Base-by-base conservation (phyloP, 2,797 vertebrate genomes). In the Setipinna tenuifilis region DNA sequence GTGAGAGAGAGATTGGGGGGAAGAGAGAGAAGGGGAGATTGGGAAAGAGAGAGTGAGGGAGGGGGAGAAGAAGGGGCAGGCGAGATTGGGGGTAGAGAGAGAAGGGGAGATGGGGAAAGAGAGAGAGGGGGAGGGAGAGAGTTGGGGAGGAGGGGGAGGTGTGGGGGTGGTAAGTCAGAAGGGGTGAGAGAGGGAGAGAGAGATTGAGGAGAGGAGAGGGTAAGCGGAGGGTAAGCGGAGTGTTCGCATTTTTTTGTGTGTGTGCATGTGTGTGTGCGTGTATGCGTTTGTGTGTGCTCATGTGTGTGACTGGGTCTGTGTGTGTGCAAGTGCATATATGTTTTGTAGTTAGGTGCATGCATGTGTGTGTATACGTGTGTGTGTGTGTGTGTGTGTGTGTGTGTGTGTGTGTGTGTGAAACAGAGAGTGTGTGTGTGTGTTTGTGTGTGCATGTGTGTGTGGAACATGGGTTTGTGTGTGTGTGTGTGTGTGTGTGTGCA, bases 1-100 rank as follows among this genome's bases (percentile, higher is more conserved):
- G 35, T 35, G 21, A n/a, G 2, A 62, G 25, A 80, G 80, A 44
- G 14, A 58, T 68, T 59, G 23, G 6, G 17, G 41, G 54, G 23
- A 12, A 0, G 46, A 41, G 6, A 19, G 62, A 50, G n/a, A n/a
- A 81, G 80, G 28, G 65, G 61, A 71, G 62, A 41, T n/a, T n/a
- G n/a, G n/a, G 80, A 50, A 23, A 62, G 50, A 62, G 68, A 83
- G 58, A 57, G 59, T 58, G 19, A n/a, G n/a, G n/a, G n/a, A n/a
- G 5, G 21, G 35, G 50, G 21, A n/a, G 2, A 62, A 25, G 35
- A 65, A 59, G 46, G 41, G n/a, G n/a, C n/a, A n/a, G n/a, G n/a
- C n/a, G n/a, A n/a, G n/a, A n/a, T n/a, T n/a, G 80, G 58, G 14
- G 44, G 68, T 59, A 19, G 6, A 14, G 41, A 41, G 23, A 12